Evolutionary conservation across 2,888 invertebrate species (phyloP).

Genomic region (Mechanitis mazaeus): DNA sequence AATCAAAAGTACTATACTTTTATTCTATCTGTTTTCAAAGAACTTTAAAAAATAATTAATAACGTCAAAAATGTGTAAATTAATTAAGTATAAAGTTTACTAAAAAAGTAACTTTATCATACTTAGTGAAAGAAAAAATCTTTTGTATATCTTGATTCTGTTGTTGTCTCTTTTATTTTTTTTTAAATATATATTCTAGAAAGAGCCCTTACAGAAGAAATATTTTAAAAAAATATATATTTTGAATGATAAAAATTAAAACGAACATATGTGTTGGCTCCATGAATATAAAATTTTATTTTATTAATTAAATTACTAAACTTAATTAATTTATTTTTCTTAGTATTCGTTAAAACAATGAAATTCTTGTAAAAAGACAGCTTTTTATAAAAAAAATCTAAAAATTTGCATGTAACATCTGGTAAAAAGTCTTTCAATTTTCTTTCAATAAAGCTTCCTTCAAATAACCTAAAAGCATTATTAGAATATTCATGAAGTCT

Average conservation of each 20-base stretch:
- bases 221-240: too few relatives aligned
- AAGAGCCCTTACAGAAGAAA: too few relatives aligned
- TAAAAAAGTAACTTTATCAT: conserved; percentile 16
- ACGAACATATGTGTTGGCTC: too few relatives aligned
- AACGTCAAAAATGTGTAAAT: not conserved
- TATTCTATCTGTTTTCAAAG: not conserved
- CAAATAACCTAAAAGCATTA: conserved; percentile 52
- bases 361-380: too few relatives aligned
- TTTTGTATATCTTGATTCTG: conserved; percentile 13
- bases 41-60: not conserved
- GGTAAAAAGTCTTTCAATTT: conserved; percentile 21
- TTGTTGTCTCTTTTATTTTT: not conserved
- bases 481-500: conserved; percentile 73
- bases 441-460: conserved; percentile 64
- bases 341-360: too few relatives aligned
- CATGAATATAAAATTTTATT: too few relatives aligned
- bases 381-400: too few relatives aligned
- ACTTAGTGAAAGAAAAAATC: conserved; percentile 18
- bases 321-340: too few relatives aligned
- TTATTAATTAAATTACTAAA: too few relatives aligned
- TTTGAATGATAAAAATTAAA: too few relatives aligned
- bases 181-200: not conserved
- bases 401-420: conserved; percentile 11
- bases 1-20: too few relatives aligned
- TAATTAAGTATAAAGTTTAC: conserved; percentile 7